A percentile compares a stretch with the other conserved stretches of the same genome.
phyloP scores from a whole-genome alignment of 2,797 vertebrate species.

The Picus viridis region DNA sequence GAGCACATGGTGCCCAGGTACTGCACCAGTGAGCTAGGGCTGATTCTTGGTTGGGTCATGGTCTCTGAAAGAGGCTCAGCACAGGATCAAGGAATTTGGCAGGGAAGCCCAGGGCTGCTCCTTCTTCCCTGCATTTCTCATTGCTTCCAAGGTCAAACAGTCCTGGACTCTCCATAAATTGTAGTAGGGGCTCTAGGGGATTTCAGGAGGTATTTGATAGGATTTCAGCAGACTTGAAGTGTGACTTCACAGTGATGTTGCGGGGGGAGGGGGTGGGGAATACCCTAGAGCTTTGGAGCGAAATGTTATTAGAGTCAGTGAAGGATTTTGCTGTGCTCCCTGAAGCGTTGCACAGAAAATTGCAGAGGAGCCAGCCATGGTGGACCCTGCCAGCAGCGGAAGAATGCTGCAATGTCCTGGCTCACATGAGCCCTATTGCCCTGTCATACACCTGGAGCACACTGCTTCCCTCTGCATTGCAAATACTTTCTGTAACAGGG shows the following conservation, averaged over 20 bases:
- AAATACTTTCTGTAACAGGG: background rate
- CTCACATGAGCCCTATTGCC: background rate
- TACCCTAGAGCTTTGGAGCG: conserved; percentile 16
- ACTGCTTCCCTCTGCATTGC: background rate
- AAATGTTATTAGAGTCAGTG: conserved; percentile 46
- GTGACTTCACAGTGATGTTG: background rate
- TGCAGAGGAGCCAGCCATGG: background rate
- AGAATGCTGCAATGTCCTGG: background rate
- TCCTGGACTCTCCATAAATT: conserved; percentile 30
- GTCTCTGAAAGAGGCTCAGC: background rate
- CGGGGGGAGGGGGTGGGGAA: background rate
- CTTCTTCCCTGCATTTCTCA: conserved; percentile 17
- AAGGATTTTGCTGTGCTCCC: conserved; percentile 40
- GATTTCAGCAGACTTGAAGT: conserved; percentile 52
- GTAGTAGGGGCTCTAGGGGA: background rate
- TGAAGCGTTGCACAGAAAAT: conserved; percentile 44
- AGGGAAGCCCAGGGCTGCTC: background rate
- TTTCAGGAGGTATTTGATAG: conserved; percentile 45
- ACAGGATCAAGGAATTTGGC: background rate
- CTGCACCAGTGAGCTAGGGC: background rate
- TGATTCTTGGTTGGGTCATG: background rate
- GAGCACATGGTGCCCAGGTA: background rate
- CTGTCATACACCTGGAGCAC: background rate
- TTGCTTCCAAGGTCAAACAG: conserved; percentile 22
- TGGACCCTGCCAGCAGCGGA: background rate